Evolutionary conservation across 2,797 vertebrate species (phyloP).

Genomic region (Fringilla coelebs): DNA sequence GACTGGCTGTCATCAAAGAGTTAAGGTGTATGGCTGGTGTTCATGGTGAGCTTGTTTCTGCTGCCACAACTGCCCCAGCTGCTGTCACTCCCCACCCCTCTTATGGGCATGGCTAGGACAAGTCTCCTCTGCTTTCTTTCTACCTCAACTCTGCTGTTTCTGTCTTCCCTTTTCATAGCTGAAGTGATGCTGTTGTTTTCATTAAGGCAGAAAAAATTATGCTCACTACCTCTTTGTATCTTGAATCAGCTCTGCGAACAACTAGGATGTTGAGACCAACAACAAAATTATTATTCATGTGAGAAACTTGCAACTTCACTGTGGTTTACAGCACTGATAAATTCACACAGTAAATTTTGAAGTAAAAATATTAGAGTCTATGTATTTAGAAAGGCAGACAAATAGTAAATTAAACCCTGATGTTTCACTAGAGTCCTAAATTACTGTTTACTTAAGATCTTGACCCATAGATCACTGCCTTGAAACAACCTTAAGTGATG

Average conservation of each 20-base stretch:
- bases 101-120: fast-evolving
- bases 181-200: not conserved
- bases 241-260: not conserved
- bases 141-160: not conserved
- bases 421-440: not conserved
- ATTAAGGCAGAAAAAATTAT: not conserved
- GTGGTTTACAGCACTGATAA: not conserved
- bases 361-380: not conserved
- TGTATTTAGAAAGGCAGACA: not conserved
- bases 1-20: not conserved
- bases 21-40: not conserved
- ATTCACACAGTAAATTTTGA: not conserved
- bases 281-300: not conserved
- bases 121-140: not conserved
- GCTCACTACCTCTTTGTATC: not conserved
- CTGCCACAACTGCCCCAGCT: not conserved
- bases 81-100: not conserved
- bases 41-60: not conserved
- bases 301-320: not conserved
- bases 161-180: not conserved
- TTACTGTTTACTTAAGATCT: not conserved
- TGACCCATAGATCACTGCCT: not conserved
- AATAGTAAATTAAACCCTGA: not conserved
- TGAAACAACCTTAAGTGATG: not conserved
- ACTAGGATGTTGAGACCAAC: not conserved